Evolutionary conservation across 2,797 vertebrate genomes (phyloP).

Genomic region (Bufotes viridis): DNA sequence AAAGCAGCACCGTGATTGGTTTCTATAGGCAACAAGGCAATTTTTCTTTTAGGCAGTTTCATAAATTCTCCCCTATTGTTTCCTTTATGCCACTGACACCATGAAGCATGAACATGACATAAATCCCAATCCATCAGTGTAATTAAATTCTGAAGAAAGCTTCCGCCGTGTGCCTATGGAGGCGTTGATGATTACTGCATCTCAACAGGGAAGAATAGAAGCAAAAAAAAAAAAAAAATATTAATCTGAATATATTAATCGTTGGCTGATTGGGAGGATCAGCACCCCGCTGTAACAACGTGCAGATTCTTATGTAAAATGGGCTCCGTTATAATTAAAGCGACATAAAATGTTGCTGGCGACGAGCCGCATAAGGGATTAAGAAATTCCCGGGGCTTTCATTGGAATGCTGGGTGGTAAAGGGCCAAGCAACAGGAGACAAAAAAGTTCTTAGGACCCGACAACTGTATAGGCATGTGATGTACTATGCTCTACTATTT

Average conservation of each 20-base stretch:
- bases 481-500: background rate
- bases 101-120: background rate
- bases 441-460: background rate
- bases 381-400: conserved; percentile 1
- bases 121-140: conserved; percentile 9
- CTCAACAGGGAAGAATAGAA: background rate
- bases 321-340: background rate
- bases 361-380: conserved; percentile 16
- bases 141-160: conserved; percentile 3
- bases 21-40: too few species aligned
- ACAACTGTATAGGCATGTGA: background rate
- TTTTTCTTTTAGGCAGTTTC: too few species aligned
- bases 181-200: background rate
- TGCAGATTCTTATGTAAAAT: conserved; percentile 8
- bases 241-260: background rate
- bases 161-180: background rate
- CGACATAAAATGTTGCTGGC: background rate
- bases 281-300: background rate
- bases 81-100: background rate
- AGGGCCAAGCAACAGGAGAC: background rate
- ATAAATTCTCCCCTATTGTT: too few species aligned
- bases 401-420: background rate
- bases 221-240: background rate
- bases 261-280: background rate
- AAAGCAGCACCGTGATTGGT: too few species aligned